A percentile compares a stretch with the other conserved stretches of the same genome.
These are phyloP conservation scores for Gavialis gangeticus DNA, from an alignment of 2,113 vertebrate species.

Conservation along the genomic window DNA sequence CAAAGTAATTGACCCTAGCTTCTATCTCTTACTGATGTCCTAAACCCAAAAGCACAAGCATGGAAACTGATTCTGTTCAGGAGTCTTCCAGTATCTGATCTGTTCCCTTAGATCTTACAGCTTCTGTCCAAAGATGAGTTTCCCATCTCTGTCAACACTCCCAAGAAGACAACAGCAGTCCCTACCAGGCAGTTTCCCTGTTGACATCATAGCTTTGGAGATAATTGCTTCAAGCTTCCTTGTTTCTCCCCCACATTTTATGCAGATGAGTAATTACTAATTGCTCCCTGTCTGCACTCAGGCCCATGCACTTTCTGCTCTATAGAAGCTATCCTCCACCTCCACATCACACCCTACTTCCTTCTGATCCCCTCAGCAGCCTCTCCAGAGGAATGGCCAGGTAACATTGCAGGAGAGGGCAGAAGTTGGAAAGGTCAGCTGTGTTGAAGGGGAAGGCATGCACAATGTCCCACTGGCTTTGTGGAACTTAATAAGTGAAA, in stretches of 20 bases:
- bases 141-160: background rate
- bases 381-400: background rate
- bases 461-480: background rate
- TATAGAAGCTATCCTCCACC: background rate
- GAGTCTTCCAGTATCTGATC: background rate
- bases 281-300: background rate
- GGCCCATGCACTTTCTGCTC: background rate
- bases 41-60: background rate
- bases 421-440: background rate
- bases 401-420: background rate
- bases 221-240: background rate
- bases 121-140: background rate
- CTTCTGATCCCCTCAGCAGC: background rate
- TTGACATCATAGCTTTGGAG: background rate
- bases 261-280: background rate
- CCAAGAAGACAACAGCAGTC: background rate
- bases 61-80: background rate
- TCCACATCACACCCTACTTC: background rate
- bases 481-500: background rate
- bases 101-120: background rate
- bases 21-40: background rate
- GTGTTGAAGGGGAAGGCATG: background rate
- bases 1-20: background rate
- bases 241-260: background rate
- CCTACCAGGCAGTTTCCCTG: background rate